Conservation (phyloP, 2,113 vertebrate species). For the Calonectris borealis region DNA sequence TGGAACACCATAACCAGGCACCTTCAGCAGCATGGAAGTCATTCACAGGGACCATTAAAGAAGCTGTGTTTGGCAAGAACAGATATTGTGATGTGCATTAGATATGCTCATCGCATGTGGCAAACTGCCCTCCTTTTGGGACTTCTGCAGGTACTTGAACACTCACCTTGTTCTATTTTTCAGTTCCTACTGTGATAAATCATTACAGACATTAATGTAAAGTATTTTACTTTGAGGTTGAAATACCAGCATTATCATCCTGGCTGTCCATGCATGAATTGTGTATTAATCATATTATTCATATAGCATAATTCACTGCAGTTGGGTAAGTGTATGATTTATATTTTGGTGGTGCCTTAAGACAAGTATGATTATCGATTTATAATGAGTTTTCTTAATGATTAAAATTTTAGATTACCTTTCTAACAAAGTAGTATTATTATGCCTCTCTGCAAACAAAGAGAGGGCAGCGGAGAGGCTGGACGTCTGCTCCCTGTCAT, state of each 20-base stretch:
- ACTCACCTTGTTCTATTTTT: not conserved
- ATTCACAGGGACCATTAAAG: not conserved
- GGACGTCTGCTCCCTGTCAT: not conserved
- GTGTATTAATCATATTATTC: not conserved
- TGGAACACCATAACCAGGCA: not conserved
- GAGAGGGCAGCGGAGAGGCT: not conserved
- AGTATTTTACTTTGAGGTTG: not conserved
- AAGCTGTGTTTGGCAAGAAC: not conserved
- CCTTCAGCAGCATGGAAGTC: not conserved
- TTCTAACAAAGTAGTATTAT: not conserved
- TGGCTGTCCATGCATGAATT: not conserved
- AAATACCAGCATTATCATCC: not conserved
- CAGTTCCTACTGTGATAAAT: not conserved
- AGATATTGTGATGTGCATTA: not conserved
- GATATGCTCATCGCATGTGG: not conserved
- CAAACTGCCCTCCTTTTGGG: not conserved
- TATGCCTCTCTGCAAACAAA: not conserved
- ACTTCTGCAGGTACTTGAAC: not conserved
- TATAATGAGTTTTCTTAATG: not conserved
- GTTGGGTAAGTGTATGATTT: not conserved
- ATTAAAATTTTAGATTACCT: not conserved
- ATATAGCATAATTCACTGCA: not conserved
- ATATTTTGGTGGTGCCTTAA: not conserved
- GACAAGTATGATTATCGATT: not conserved
- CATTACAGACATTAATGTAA: not conserved